Percentiles rank a stretch among this genome's conserved stretches.
Evolutionary conservation across 1,140 invertebrate genomes (phyloP).

Genomic region (Euura lappo): DNA sequence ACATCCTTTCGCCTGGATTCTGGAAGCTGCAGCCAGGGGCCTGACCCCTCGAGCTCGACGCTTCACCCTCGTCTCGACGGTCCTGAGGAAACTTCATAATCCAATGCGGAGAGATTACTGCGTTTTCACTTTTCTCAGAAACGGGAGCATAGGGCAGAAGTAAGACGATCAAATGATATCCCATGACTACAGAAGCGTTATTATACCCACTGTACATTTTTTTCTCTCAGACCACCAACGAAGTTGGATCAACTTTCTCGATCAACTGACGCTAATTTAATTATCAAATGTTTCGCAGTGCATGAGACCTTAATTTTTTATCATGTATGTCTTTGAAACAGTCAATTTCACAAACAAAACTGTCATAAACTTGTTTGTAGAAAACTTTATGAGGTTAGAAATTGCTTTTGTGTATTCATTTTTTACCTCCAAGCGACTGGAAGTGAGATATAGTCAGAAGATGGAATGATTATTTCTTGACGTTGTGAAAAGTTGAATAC

Average conservation of each 20-base stretch:
- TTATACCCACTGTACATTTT: background rate
- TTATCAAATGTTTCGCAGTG: background rate
- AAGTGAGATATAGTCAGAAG: no score
- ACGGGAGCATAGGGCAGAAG: background rate
- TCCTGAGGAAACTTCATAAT: background rate
- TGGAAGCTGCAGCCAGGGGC: background rate
- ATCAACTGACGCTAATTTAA: background rate
- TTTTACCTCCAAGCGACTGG: no score
- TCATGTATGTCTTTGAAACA: no score
- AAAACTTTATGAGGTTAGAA: no score
- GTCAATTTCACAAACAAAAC: no score
- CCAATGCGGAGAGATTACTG: background rate
- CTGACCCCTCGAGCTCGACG: background rate
- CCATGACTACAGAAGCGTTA: constrained; percentile 1
- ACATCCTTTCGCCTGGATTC: background rate
- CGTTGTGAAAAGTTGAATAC: no score
- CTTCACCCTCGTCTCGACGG: no score
- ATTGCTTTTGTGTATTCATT: no score
- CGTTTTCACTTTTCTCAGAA: constrained; percentile 1
- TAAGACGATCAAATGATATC: background rate
- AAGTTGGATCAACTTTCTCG: background rate
- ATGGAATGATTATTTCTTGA: no score
- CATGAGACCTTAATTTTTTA: no score
- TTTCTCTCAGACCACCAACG: background rate
- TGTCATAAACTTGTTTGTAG: no score